These are phyloP conservation scores for Epiblema foenella DNA, from an alignment of 2,888 invertebrate genomes.

Conservation along the genomic window DNA sequence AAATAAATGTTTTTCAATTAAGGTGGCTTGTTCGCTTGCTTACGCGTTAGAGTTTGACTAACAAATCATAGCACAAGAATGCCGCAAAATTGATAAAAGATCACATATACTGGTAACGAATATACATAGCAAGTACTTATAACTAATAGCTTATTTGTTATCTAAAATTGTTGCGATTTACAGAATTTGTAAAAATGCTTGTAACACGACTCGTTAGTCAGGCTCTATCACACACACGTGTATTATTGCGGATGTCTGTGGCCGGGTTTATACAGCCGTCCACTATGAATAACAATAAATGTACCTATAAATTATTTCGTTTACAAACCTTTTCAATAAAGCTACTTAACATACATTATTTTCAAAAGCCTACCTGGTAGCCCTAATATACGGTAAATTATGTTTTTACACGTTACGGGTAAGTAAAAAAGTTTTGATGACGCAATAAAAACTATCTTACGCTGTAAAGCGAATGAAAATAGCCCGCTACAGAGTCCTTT, in stretches of 20 bases:
- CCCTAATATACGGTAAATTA: constrained; percentile 18
- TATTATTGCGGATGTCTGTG: constrained; percentile 8
- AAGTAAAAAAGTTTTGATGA: constrained; percentile 37
- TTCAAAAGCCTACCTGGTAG: constrained; percentile 8
- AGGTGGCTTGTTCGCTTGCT: too few relatives aligned
- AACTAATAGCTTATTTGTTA: too few relatives aligned
- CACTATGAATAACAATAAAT: constrained; percentile 13
- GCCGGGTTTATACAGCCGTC: constrained; percentile 12
- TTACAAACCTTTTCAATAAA: constrained; percentile 16
- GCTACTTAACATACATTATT: constrained; percentile 17
- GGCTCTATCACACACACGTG: not conserved
- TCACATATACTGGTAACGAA: too few relatives aligned
- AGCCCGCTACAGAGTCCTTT: constrained; percentile 11
- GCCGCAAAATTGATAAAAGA: too few relatives aligned
- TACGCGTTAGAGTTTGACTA: too few relatives aligned
- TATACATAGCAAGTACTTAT: too few relatives aligned
- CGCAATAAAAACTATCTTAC: constrained; percentile 38
- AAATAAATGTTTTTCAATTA: too few relatives aligned
- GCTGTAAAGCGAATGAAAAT: constrained; percentile 35
- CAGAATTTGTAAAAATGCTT: too few relatives aligned
- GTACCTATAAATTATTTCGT: constrained; percentile 8
- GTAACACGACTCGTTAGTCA: constrained; percentile 2
- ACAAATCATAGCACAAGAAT: too few relatives aligned
- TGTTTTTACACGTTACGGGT: constrained; percentile 36
- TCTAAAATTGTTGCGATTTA: too few relatives aligned